Evolutionary conservation across 2,113 vertebrate species (phyloP).

Genomic region (Gobiocypris rarus): DNA sequence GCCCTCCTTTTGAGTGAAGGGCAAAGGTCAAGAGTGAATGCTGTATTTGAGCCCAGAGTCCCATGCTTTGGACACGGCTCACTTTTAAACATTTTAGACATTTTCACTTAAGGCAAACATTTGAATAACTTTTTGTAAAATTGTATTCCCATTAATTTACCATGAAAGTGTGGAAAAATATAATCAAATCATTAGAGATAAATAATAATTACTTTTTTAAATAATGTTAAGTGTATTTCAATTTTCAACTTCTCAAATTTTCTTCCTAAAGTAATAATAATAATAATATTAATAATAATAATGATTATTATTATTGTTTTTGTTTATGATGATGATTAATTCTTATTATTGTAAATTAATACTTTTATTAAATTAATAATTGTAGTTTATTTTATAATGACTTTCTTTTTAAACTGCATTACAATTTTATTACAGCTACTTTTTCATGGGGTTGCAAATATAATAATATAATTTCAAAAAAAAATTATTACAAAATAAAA

Average conservation of each 20-base stretch:
- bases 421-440: too few relatives aligned
- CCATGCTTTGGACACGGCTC: background rate
- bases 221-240: too few relatives aligned
- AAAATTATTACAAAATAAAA: too few relatives aligned
- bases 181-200: background rate
- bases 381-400: too few relatives aligned
- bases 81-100: too few relatives aligned
- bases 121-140: background rate
- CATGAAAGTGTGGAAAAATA: background rate
- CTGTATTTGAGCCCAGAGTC: background rate
- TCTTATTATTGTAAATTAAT: background rate
- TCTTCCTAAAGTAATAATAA: background rate
- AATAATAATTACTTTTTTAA: background rate
- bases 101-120: too few relatives aligned
- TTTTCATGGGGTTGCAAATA: too few relatives aligned
- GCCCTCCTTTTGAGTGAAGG: constrained; percentile 8
- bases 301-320: background rate
- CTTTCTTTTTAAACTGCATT: too few relatives aligned
- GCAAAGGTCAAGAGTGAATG: background rate
- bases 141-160: background rate
- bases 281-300: too few relatives aligned
- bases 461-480: too few relatives aligned
- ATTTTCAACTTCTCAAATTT: background rate
- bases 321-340: background rate
- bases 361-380: too few relatives aligned